These are phyloP conservation scores for Epistrophe grossulariae DNA, from an alignment of 2,888 invertebrate genomes.

Conservation along the genomic window DNA sequence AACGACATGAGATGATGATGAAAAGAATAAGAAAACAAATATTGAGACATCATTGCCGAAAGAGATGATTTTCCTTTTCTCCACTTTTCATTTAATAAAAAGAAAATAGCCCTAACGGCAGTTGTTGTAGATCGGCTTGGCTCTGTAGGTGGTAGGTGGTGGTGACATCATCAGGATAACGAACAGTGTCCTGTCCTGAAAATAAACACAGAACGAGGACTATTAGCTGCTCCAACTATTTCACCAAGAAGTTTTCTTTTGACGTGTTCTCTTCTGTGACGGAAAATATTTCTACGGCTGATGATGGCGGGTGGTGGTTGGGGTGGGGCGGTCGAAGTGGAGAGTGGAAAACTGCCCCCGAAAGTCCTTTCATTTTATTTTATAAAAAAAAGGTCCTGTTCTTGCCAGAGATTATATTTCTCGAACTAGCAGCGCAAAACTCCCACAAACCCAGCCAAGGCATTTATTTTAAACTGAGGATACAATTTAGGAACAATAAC, in stretches of 20 bases:
- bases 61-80: conserved; percentile 48
- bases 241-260: conserved; percentile 67
- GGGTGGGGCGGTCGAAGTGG: background rate
- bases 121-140: background rate
- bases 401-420: conserved; percentile 55
- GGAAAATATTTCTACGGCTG: conserved; percentile 51
- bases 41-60: conserved; percentile 68
- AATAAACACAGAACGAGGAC: conserved; percentile 51
- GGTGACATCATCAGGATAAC: conserved; percentile 46
- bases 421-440: conserved; percentile 1
- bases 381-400: conserved; percentile 27
- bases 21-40: conserved; percentile 32
- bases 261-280: conserved; percentile 63
- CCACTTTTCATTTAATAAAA: conserved; percentile 71
- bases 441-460: conserved; percentile 45
- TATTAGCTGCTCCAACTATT: conserved; percentile 69
- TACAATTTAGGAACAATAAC: conserved; percentile 71
- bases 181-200: conserved; percentile 23
- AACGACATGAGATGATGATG: conserved; percentile 13
- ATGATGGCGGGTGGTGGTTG: background rate
- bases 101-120: conserved; percentile 68
- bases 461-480: conserved; percentile 65
- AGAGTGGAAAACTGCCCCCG: conserved; percentile 56
- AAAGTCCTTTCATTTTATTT: conserved; percentile 41
- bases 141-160: conserved; percentile 29